Conservation (phyloP, 2,888 invertebrate species). For the Boloria euphrosyne region DNA sequence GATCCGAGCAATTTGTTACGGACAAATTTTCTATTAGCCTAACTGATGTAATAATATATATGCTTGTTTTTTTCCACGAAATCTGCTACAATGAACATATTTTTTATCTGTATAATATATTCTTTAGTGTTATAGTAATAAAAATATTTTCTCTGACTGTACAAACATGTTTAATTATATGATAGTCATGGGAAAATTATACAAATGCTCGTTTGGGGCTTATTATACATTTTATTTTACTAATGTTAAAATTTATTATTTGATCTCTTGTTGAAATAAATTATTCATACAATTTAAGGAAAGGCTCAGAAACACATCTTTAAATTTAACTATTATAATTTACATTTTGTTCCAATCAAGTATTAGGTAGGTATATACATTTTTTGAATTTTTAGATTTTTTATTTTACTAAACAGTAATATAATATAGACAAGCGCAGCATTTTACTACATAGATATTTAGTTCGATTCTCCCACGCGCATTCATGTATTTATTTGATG, state of each 20-base stretch:
- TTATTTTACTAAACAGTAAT: too few species aligned
- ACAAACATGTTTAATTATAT: slow-evolving; percentile 14
- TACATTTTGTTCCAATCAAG: too few species aligned
- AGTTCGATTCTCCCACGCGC: too few species aligned
- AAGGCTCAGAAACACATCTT: too few species aligned
- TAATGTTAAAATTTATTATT: slow-evolving; percentile 1
- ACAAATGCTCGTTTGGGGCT: background rate
- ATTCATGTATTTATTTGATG: too few species aligned
- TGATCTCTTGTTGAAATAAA: too few species aligned
- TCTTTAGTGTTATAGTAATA: slow-evolving; percentile 1
- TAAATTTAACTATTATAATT: too few species aligned
- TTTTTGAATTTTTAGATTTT: too few species aligned
- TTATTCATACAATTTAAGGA: too few species aligned
- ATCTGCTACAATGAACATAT: slow-evolving; percentile 7
- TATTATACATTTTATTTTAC: background rate
- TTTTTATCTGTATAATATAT: background rate
- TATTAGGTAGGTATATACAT: too few species aligned
- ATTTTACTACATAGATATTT: too few species aligned
- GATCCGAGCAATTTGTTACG: slow-evolving; percentile 69
- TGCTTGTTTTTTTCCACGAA: slow-evolving; percentile 35
- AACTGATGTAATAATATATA: slow-evolving; percentile 48
- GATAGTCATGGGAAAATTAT: slow-evolving; percentile 8
- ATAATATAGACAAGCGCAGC: too few species aligned
- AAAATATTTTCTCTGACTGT: slow-evolving; percentile 1
- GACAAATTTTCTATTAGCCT: slow-evolving; percentile 65